Evolutionary conservation across 2,888 invertebrate species (phyloP), one percentile per base, ranked within the genome.

Genomic region (Diloba caeruleocephala): DNA sequence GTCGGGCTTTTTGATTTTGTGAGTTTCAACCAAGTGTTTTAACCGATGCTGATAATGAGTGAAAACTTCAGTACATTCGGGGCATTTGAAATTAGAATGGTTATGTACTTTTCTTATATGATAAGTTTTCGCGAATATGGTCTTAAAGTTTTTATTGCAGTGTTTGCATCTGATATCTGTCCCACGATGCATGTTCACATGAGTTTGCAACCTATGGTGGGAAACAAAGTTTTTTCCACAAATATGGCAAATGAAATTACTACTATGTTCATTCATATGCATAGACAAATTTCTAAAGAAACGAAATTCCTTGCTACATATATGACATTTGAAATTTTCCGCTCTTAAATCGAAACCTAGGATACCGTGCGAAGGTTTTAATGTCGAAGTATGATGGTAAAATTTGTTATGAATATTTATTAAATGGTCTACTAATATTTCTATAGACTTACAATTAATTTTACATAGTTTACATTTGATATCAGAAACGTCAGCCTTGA

Each of bases 191-290:
- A 21, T 21, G 21, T 7, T 1, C 5, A 21, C 21, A 5, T 21
- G 21, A 4, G 21, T 21, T 21, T 21, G 21, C 21, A 21, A 41
- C 49, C 72, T 60, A 25, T 71, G 68, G 13, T 68, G 62, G 0
- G 73, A 68, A 5, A 76, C 37, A 26, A 76, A 78, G 12, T 78
- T 79, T 61, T 86, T 87, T 0, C 81, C 80, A 44, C 88, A 88
- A 36, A 80, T 67, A 28, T 80, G 65, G 46, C 87, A 88, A 34
- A 84, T 79, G 32, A 81, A 81, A 21, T 76, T 59, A 0, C 71
- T 73, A 25, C 77, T 81, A 50, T 87, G 85, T 13, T 83, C 82
- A 38, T 85, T 87, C 76, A 87, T 87, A 45, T 88, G 88, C 2
- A 65, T 34, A 0, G 71, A 69, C 0, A 78, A 43, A 25, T 74